phyloP scores from a whole-genome alignment of 2,888 invertebrate genomes.

The Orthonevra nobilis region DNA sequence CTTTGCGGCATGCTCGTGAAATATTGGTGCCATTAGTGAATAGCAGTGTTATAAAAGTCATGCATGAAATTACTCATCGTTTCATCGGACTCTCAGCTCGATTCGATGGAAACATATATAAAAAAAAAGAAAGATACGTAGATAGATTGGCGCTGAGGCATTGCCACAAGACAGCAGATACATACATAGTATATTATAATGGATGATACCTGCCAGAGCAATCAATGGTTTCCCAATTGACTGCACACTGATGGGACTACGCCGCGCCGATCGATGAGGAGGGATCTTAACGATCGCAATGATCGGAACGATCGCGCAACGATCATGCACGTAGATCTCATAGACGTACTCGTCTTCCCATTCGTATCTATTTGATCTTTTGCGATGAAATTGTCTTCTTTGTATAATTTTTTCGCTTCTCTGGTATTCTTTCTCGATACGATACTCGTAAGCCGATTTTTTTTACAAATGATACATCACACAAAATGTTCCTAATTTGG shows the following conservation, averaged over 20 bases:
- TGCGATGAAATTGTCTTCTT: constrained; percentile 33
- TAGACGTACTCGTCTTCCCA: too few relatives aligned
- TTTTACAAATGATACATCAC: constrained; percentile 25
- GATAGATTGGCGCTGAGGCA: constrained; percentile 9
- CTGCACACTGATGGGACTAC: constrained; percentile 19
- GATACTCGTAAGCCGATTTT: constrained; percentile 1
- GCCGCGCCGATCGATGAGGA: constrained; percentile 39
- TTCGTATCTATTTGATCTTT: constrained; percentile 44
- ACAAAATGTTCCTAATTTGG: constrained; percentile 43
- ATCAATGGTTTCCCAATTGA: constrained; percentile 47
- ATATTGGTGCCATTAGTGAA: constrained; percentile 43
- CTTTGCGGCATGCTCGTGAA: constrained; percentile 15
- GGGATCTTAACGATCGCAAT: constrained; percentile 32
- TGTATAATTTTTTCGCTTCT: not conserved
- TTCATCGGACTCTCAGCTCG: constrained; percentile 10
- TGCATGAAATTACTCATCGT: constrained; percentile 60
- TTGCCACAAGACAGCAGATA: constrained; percentile 16
- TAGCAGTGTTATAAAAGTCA: constrained; percentile 48
- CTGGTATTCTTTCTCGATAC: constrained; percentile 9
- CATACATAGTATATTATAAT: constrained; percentile 40
- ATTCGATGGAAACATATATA: constrained; percentile 12
- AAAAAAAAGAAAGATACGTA: constrained; percentile 7
- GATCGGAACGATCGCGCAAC: constrained; percentile 17
- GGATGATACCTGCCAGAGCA: constrained; percentile 59
- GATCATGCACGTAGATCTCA: constrained; percentile 10